These are phyloP conservation scores for Xiphophorus maculatus DNA, from an alignment of 2,113 vertebrate genomes.

Conservation along the genomic window DNA sequence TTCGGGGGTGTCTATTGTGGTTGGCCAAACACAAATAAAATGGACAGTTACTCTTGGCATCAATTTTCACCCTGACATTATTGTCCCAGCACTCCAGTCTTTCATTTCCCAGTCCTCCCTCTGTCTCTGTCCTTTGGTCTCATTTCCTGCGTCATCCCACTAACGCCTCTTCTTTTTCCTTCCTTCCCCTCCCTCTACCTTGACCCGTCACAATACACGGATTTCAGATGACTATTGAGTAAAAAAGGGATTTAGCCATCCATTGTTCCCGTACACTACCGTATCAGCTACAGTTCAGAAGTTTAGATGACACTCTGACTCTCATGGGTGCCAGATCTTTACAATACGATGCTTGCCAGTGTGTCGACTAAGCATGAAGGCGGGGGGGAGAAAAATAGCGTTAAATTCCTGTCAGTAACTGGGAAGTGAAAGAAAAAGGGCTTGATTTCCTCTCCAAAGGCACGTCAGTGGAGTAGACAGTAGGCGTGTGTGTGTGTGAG, in stretches of 20 bases:
- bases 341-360: slow-evolving; percentile 22
- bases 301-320: slow-evolving; percentile 38
- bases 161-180: slow-evolving; percentile 43
- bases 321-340: slow-evolving; percentile 27
- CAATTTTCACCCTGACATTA: slow-evolving; percentile 53
- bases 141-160: slow-evolving; percentile 38
- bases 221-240: slow-evolving; percentile 69
- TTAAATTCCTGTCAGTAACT: slow-evolving; percentile 18
- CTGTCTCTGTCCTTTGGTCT: slow-evolving; percentile 14
- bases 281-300: slow-evolving; percentile 56
- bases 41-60: slow-evolving; percentile 58
- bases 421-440: slow-evolving; percentile 49
- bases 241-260: slow-evolving; percentile 28
- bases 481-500: neutral
- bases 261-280: slow-evolving; percentile 33
- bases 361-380: slow-evolving; percentile 50
- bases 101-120: slow-evolving; percentile 25
- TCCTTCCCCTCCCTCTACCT: slow-evolving; percentile 4
- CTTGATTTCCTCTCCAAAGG: slow-evolving; percentile 45
- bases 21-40: slow-evolving; percentile 67
- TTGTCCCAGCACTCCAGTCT: slow-evolving; percentile 36
- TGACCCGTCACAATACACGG: slow-evolving; percentile 67
- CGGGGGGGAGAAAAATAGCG: slow-evolving; percentile 1
- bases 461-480: slow-evolving; percentile 40
- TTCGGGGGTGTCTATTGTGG: slow-evolving; percentile 36